phyloP scores from a whole-genome alignment of 2,888 invertebrate genomes.

The Thera britannica region DNA sequence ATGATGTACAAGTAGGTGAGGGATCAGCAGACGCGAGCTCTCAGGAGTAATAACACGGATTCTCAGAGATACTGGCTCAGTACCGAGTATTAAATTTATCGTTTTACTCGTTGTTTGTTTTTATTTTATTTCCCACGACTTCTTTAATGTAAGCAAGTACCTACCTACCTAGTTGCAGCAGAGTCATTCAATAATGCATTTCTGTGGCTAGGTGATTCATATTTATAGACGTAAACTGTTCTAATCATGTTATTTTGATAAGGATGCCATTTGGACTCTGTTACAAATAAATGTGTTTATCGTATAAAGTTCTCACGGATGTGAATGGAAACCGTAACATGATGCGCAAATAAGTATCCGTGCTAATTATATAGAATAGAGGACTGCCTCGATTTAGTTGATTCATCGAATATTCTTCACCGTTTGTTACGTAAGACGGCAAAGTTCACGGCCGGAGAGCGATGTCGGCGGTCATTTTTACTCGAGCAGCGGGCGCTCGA shows the following conservation, averaged over 20 bases:
- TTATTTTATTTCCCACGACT: slow-evolving; percentile 69
- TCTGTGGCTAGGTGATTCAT: background rate
- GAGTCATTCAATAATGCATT: slow-evolving; percentile 47
- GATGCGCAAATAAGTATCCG: slow-evolving; percentile 25
- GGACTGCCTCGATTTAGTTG: slow-evolving; percentile 41
- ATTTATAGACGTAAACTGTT: background rate
- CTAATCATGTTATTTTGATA: background rate
- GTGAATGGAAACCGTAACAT: slow-evolving; percentile 34
- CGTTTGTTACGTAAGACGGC: slow-evolving; percentile 66
- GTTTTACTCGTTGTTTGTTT: slow-evolving; percentile 59
- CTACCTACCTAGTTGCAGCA: slow-evolving; percentile 53
- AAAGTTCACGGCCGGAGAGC: slow-evolving; percentile 74
- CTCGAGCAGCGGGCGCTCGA: slow-evolving; percentile 59
- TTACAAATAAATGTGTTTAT: slow-evolving; percentile 38
- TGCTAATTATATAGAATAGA: slow-evolving; percentile 29
- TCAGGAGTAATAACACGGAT: slow-evolving; percentile 59
- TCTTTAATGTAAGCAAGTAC: slow-evolving; percentile 27
- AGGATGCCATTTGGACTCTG: background rate
- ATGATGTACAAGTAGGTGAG: slow-evolving; percentile 30
- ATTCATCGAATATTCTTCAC: slow-evolving; percentile 58
- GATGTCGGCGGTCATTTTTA: slow-evolving; percentile 61
- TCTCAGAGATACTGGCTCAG: slow-evolving; percentile 73
- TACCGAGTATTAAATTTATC: slow-evolving; percentile 63
- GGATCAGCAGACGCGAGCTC: slow-evolving; percentile 52
- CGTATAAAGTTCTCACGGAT: slow-evolving; percentile 31